Base-by-base conservation (phyloP, 2,888 invertebrate species). In the Orthosia cruda region DNA sequence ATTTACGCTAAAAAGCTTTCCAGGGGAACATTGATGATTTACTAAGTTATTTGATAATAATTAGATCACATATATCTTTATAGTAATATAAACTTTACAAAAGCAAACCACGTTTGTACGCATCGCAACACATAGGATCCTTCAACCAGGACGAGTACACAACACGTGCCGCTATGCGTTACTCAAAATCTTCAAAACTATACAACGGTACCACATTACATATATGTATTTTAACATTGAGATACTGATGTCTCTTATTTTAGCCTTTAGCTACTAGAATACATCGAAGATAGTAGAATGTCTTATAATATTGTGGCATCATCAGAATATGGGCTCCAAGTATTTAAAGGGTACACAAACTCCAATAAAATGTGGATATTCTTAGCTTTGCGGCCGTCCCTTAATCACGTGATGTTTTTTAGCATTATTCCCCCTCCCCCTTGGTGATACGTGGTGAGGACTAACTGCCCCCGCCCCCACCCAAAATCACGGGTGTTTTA, bases 11-110 rank as follows among this genome's bases (percentile, higher is more conserved):
- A 90, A 82, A 89, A 91, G 89, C 90, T 86, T 76, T 85, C 88
- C 87, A 81, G 86, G 87, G 87, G 86, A 92, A 93, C 91, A 92
- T 89, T 88, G 79, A 89, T 88, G 84, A 83, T 61, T 63, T 23
- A 45, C 89, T 89, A 91, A 75, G 66, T 83, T 85, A 79, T 32
- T 78, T 87, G 74, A 91, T 91, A 91, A 90, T 88, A 91, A 88
- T 87, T 90, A 92, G 87, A 95, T 94, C 94, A 95, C 94, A 94
- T 93, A 89, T 87, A 90, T 89, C 80, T 88, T 86, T 84, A 85
- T 80, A 84, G 76, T 84, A 88, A 86, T 91, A 90, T 40, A 40
- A 90, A 89, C 88, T 91, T 89, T 90, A 87, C 83, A 91, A 89
- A 90, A 90, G 87, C 83, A 87, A 87, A 86, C 72, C 64, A 64